Evolutionary conservation across 2,113 vertebrate species (phyloP).

Genomic region (Lepidiolamprologus cunningtoni): DNA sequence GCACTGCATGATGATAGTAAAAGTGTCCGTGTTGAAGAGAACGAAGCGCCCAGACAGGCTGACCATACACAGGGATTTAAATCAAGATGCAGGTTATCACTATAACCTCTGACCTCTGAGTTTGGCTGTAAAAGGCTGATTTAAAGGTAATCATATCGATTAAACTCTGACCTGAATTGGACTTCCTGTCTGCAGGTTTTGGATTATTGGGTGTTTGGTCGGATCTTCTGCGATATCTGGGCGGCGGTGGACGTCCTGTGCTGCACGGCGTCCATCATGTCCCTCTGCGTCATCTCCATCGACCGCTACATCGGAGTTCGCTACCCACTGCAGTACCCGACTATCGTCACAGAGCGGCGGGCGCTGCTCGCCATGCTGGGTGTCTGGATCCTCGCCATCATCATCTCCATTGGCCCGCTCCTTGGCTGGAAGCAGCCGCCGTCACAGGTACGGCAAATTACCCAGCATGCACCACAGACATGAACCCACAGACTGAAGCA

Average conservation of each 20-base stretch:
- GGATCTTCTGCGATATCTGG: slow-evolving; percentile 61
- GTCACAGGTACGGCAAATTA: not conserved
- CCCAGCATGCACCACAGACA: not conserved
- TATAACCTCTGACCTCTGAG: not conserved
- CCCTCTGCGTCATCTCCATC: slow-evolving; percentile 57
- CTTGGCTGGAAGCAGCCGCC: slow-evolving; percentile 60
- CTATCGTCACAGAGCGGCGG: slow-evolving; percentile 33
- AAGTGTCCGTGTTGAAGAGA: not conserved
- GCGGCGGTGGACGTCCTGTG: slow-evolving; percentile 59
- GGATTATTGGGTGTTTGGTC: slow-evolving; percentile 54
- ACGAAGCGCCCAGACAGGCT: not conserved
- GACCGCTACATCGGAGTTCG: slow-evolving; percentile 57
- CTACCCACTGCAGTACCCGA: slow-evolving; percentile 51
- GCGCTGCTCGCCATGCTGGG: slow-evolving; percentile 55
- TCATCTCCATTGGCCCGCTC: slow-evolving; percentile 59
- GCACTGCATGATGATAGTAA: not conserved
- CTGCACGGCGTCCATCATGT: slow-evolving; percentile 63
- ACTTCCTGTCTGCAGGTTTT: slow-evolving; percentile 24
- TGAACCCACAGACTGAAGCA: not conserved
- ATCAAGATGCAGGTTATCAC: not conserved
- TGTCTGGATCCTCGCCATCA: slow-evolving; percentile 46
- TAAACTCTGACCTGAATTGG: not conserved
- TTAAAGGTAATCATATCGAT: not conserved
- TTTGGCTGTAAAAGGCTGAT: not conserved
- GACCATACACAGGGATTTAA: not conserved